phyloP scores from a whole-genome alignment of 2,888 invertebrate species.

The Epinotia demarniana region DNA sequence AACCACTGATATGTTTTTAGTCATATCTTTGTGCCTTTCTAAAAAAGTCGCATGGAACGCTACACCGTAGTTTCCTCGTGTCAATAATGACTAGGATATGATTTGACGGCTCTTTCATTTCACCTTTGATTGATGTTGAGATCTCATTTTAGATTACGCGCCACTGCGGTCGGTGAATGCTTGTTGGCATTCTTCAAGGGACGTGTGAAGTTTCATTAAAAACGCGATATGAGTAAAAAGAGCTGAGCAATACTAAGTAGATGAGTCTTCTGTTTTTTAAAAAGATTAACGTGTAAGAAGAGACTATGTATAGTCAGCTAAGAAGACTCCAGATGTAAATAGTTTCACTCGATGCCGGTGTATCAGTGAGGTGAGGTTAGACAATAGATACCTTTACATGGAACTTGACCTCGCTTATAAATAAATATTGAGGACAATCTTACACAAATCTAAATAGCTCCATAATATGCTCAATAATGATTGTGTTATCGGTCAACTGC shows the following conservation, averaged over 20 bases:
- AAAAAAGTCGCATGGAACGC: not conserved
- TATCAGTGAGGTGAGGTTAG: too few species aligned
- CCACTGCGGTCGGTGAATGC: not conserved
- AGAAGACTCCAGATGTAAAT: too few species aligned
- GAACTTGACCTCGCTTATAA: too few species aligned
- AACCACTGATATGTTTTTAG: not conserved
- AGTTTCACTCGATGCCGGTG: too few species aligned
- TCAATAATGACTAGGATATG: conserved; percentile 47
- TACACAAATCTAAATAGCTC: too few species aligned
- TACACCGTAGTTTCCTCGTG: conserved; percentile 14
- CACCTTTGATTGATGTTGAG: conserved; percentile 56
- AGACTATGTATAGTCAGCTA: too few species aligned
- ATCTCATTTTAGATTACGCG: conserved; percentile 58
- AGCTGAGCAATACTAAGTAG: not conserved
- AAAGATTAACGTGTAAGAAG: not conserved
- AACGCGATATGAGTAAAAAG: conserved; percentile 4
- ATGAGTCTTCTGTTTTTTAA: not conserved
- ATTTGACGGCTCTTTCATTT: conserved; percentile 49
- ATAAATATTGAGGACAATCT: too few species aligned
- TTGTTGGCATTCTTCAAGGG: not conserved
- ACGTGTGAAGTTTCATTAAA: conserved; percentile 13
- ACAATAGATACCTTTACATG: too few species aligned
- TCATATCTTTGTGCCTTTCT: not conserved
- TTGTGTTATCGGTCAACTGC: too few species aligned
- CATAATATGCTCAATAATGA: too few species aligned